Evolutionary conservation across 1,140 invertebrate species (phyloP), one percentile per base, ranked within the genome.

Genomic region (Akabosia matsudoensis): DNA sequence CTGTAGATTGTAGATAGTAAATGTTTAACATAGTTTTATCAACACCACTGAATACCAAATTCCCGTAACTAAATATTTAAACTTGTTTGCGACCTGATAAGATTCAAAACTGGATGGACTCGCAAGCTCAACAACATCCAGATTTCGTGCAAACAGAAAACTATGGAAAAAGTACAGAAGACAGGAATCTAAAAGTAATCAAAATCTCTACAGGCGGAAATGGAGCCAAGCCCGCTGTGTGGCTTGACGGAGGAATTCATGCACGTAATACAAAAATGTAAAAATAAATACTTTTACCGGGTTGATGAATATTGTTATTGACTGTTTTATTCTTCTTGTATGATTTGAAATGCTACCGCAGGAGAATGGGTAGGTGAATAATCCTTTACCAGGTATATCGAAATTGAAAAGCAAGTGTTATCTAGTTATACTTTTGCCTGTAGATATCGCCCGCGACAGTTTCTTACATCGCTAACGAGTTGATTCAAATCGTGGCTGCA

Each of bases 181-280:
- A 34, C 4, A 34, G 70, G 24, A 3, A 34, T 28, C 4, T 72
- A 14, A 72, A 72, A 45, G 33, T 72, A 1, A 34, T 72, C 2
- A 72, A 72, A 28, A 72, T 72, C 45, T 45, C 70, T 14, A 72
- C 70, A 7, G 70, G 70, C 26, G 70, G 70, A 37, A 45, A 34
- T 45, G 33, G 70, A 7, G 24, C 34, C n/a, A 72, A 72, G 45
- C 70, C 70, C 4, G 70, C 70, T 1, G 70, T 72, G 1, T 72
- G 70, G 70, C 26, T 72, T 2, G 70, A 72, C 30, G 70, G 70
- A 37, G 70, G 70, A 7, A 72, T 72, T 72, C 70, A 72, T 72
- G 70, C 33, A 22, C 7, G 61, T 7, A 16, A 18, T 22, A 61
- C 54, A n/a, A 24, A 61, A 10, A 14, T 4, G 4, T 61, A 61